phyloP scores from a whole-genome alignment of 2,113 vertebrate species.

The Ovis canadensis region DNA sequence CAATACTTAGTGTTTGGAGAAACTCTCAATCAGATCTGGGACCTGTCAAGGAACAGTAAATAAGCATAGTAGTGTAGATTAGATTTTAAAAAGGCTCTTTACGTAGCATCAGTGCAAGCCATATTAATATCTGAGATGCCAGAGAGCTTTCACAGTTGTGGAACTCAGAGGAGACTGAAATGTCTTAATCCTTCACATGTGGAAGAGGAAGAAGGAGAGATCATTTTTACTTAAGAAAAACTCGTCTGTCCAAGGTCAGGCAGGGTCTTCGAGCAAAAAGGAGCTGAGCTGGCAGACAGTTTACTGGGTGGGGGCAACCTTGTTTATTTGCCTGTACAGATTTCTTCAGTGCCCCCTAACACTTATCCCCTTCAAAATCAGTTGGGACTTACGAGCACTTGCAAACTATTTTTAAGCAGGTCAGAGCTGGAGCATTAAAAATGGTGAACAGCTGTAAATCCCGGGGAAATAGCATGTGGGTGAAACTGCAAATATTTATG shows the following conservation, averaged over 20 bases:
- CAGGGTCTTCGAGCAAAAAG: neutral
- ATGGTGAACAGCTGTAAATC: constrained; percentile 33
- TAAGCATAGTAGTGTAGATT: constrained; percentile 63
- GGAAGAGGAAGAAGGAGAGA: neutral
- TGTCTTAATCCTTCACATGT: constrained; percentile 52
- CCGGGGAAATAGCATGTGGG: neutral
- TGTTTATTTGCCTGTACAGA: neutral
- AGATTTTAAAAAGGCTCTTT: constrained; percentile 70
- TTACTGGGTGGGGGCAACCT: neutral
- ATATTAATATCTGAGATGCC: constrained; percentile 58
- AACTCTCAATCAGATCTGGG: constrained; percentile 60
- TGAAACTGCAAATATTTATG: constrained; percentile 52
- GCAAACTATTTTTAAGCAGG: constrained; percentile 50
- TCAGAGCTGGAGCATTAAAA: neutral
- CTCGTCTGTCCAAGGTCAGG: neutral
- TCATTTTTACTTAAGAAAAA: constrained; percentile 11
- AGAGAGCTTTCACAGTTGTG: neutral
- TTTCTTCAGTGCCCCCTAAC: neutral
- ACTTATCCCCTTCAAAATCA: neutral
- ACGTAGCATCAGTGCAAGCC: constrained; percentile 33
- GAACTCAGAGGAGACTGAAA: constrained; percentile 32
- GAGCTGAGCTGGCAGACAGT: neutral
- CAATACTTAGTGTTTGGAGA: constrained; percentile 63
- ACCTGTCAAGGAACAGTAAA: constrained; percentile 69
- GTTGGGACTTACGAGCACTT: neutral